Conservation (phyloP, 2,888 invertebrate species). For the Noctua comes region DNA sequence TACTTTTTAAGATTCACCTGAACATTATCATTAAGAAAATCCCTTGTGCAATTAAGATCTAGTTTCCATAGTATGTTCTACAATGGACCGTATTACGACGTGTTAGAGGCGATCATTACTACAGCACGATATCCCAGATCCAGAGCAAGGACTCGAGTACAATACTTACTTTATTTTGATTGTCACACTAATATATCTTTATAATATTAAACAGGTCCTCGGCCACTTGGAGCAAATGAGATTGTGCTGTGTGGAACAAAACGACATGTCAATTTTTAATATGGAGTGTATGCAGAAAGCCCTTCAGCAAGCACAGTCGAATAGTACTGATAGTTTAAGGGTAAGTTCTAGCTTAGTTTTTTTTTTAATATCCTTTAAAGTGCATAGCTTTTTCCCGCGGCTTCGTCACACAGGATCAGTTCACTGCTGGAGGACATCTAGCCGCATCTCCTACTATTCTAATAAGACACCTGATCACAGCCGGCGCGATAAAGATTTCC, state of each 20-base stretch:
- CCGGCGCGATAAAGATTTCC: background rate
- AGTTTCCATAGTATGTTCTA: background rate
- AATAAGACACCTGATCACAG: background rate
- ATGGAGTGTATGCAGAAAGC: slow-evolving; percentile 98
- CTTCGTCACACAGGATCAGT: background rate
- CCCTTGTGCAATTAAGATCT: background rate
- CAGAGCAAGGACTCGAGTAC: background rate
- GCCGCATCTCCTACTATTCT: background rate
- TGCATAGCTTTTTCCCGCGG: background rate
- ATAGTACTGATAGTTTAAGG: slow-evolving; percentile 96
- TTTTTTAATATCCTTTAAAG: background rate
- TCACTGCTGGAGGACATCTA: no score
- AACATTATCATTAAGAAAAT: slow-evolving; percentile 13
- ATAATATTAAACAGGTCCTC: slow-evolving; percentile 91
- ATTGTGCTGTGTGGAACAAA: slow-evolving; percentile 92
- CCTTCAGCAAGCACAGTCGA: slow-evolving; percentile 95
- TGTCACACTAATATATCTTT: slow-evolving; percentile 42
- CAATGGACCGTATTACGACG: background rate
- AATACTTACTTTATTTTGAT: background rate
- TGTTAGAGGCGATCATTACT: slow-evolving; percentile 12
- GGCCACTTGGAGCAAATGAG: slow-evolving; percentile 98
- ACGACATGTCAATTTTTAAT: slow-evolving; percentile 95
- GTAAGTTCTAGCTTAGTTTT: slow-evolving; percentile 75
- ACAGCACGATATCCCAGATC: background rate
- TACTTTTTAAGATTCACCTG: slow-evolving; percentile 28